A percentile compares a stretch with the other conserved stretches of the same genome.
phyloP scores from a whole-genome alignment of 2,113 vertebrate species.

The Chionodraco myersi region DNA sequence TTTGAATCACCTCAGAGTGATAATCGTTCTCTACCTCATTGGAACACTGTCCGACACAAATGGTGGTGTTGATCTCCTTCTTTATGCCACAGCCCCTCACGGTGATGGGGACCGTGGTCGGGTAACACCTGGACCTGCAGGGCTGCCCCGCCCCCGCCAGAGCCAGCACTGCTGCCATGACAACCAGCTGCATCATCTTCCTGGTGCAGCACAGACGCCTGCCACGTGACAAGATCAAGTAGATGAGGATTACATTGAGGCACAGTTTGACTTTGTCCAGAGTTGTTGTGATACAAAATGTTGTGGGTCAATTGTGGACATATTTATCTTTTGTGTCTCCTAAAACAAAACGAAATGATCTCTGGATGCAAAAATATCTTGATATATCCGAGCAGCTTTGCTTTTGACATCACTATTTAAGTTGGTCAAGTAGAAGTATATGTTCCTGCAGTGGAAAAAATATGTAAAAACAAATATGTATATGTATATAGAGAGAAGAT shows the following conservation, averaged over 20 bases:
- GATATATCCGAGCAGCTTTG: not conserved
- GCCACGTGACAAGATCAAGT: slow-evolving; percentile 26
- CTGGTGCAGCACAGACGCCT: slow-evolving; percentile 44
- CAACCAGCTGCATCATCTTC: slow-evolving; percentile 78
- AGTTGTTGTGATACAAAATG: not conserved
- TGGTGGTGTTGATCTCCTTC: slow-evolving; percentile 84
- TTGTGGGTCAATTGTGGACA: not conserved
- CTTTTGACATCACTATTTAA: not conserved
- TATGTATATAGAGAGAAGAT: not conserved
- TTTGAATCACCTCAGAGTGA: not conserved
- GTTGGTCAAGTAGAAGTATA: too few relatives aligned
- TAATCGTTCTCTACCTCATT: slow-evolving; percentile 80
- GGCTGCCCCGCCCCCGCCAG: slow-evolving; percentile 72
- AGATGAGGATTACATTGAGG: not conserved
- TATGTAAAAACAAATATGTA: not conserved
- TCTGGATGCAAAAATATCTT: not conserved
- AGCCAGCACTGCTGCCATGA: slow-evolving; percentile 85
- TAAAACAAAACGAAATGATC: not conserved
- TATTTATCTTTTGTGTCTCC: not conserved
- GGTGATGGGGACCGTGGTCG: slow-evolving; percentile 86
- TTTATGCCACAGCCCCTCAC: slow-evolving; percentile 89
- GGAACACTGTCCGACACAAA: slow-evolving; percentile 89
- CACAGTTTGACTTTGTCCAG: not conserved
- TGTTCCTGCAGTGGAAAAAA: not conserved
- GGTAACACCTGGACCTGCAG: slow-evolving; percentile 79